These are phyloP conservation scores for Lota lota DNA, from an alignment of 2,113 vertebrate species.

Conservation along the genomic window DNA sequence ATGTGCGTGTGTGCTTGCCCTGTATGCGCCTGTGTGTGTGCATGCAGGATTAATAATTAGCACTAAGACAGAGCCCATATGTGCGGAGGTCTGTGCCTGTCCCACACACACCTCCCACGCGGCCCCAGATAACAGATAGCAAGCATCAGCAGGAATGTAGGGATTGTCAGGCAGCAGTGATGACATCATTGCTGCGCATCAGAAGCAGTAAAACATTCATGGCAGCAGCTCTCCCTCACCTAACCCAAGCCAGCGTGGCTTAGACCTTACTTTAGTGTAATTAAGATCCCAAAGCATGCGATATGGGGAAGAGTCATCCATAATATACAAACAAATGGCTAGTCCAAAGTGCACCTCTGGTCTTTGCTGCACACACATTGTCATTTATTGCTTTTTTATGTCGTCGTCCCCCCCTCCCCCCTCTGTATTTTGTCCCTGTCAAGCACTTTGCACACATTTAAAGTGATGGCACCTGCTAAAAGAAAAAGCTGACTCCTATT, in stretches of 20 bases:
- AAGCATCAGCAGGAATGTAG: constrained; percentile 61
- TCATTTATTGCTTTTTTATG: too few relatives aligned
- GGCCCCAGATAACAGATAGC: constrained; percentile 34
- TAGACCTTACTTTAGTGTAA: neutral
- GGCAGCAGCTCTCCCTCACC: neutral
- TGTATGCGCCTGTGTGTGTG: neutral
- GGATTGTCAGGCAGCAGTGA: constrained; percentile 61
- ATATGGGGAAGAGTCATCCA: neutral
- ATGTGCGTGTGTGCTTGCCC: neutral
- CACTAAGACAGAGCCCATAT: constrained; percentile 10
- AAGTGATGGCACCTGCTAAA: too few relatives aligned
- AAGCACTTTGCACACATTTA: too few relatives aligned
- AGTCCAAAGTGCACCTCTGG: too few relatives aligned
- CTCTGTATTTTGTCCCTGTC: too few relatives aligned
- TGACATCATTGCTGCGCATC: constrained; percentile 63
- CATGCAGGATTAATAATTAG: neutral
- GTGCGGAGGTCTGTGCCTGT: constrained; percentile 28
- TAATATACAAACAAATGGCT: too few relatives aligned
- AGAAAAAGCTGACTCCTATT: too few relatives aligned
- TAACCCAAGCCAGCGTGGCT: neutral
- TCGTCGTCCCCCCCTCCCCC: too few relatives aligned
- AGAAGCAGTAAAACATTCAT: constrained; percentile 32
- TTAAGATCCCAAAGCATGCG: neutral
- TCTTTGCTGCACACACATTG: too few relatives aligned
- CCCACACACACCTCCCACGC: constrained; percentile 19